Conservation (phyloP, 2,888 invertebrate species). For the Fabriciana adippe region DNA sequence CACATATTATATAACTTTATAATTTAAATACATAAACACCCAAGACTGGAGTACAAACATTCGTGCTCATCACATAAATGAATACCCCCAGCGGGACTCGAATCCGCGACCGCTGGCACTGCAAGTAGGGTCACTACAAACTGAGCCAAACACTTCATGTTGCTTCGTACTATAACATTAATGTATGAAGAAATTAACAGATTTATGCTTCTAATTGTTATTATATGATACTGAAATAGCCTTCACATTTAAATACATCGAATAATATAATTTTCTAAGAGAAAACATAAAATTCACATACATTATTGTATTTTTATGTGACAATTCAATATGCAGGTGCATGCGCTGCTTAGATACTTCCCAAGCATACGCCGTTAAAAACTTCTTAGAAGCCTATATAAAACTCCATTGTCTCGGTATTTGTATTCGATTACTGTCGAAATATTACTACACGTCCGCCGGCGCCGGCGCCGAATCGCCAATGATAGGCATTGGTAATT, state of each 20-base stretch:
- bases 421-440: slow-evolving; percentile 68
- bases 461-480: slow-evolving; percentile 71
- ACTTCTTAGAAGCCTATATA: slow-evolving; percentile 62
- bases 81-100: too few species aligned
- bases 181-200: too few species aligned
- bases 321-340: slow-evolving; percentile 66
- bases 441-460: slow-evolving; percentile 61
- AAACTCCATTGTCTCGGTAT: slow-evolving; percentile 63
- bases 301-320: slow-evolving; percentile 32
- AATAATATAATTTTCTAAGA: not conserved
- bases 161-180: too few species aligned
- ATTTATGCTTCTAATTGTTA: too few species aligned
- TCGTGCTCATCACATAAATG: too few species aligned
- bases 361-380: slow-evolving; percentile 66
- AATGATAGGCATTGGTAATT: slow-evolving; percentile 55
- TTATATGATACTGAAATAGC: too few species aligned
- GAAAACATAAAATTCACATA: not conserved
- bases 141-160: too few species aligned
- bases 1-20: too few species aligned
- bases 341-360: slow-evolving; percentile 66
- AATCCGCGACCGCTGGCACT: too few species aligned
- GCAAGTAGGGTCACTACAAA: too few species aligned
- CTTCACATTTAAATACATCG: not conserved
- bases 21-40: too few species aligned
- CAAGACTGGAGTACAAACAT: too few species aligned